phyloP scores from a whole-genome alignment of 1,140 invertebrate genomes.

The Drosophila aff. region DNA sequence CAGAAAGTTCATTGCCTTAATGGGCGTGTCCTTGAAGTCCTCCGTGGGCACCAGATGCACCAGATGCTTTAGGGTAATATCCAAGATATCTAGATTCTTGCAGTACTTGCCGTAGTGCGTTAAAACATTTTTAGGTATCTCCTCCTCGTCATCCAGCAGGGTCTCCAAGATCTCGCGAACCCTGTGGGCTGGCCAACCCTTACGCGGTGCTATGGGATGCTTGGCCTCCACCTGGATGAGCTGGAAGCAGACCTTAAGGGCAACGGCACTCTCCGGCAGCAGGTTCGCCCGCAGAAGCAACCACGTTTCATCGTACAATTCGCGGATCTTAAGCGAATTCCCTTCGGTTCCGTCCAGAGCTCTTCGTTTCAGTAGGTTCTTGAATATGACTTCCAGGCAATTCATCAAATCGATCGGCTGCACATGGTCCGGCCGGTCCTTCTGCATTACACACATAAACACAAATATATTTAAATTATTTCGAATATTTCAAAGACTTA shows the following conservation, averaged over 20 bases:
- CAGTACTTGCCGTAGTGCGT: constrained; percentile 88
- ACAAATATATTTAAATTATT: constrained; percentile 21
- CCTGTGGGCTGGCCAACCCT: constrained; percentile 85
- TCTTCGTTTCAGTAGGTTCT: constrained; percentile 88
- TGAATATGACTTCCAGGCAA: constrained; percentile 90
- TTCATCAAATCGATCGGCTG: constrained; percentile 78
- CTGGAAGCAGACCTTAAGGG: constrained; percentile 88
- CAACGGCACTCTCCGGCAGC: constrained; percentile 20
- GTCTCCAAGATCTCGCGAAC: constrained; percentile 86
- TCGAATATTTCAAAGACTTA: constrained; percentile 37
- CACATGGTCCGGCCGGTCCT: constrained; percentile 11
- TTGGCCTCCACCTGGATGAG: constrained; percentile 89
- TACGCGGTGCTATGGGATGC: constrained; percentile 86
- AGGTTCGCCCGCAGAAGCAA: constrained; percentile 16
- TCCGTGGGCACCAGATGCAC: constrained; percentile 84
- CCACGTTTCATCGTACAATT: constrained; percentile 53
- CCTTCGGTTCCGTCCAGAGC: constrained; percentile 69
- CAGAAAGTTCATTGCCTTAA: constrained; percentile 88
- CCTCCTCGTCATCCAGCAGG: constrained; percentile 86
- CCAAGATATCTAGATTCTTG: constrained; percentile 88
- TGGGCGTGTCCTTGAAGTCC: constrained; percentile 32
- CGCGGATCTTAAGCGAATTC: constrained; percentile 1
- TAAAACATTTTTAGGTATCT: constrained; percentile 83
- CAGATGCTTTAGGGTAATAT: constrained; percentile 87
- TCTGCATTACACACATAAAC: background rate